Base-by-base conservation (phyloP, 2,888 invertebrate genomes). In the Lydus trimaculatus region DNA sequence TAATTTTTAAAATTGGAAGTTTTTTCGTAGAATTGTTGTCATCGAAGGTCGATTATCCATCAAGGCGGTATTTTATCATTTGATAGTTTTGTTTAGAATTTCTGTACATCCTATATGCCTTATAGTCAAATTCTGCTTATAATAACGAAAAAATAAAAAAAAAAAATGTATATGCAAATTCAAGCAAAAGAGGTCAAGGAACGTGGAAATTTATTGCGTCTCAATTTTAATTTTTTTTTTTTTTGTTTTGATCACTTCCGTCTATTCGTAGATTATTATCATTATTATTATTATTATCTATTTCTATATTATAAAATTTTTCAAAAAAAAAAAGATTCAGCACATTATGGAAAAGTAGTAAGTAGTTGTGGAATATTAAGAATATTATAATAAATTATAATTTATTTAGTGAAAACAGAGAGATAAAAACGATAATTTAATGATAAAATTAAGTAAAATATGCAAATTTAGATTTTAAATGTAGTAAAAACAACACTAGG, bases 121-220 rank as follows among this genome's bases (percentile, higher is more conserved):
- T 1, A 28, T 56, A 2, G 20, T 56, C 15, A 15, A 15, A 28
- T 56, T 25, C n/a, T 56, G 56, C 56, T 56, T 56, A 56, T 56
- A 28, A 20, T 43, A n/a, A 43, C 6, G 39, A 39, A 13, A 3
- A 8, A 52, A 28, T 28, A 28, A 56, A 28, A 28, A 8, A 52
- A 28, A 56, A 28, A 56, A 28, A 28, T 20, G 15, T 56, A 6
- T 56, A 56, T 56, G 56, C 56, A 56, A 56, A 56, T 56, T 56
- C 28, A n/a, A 7, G 28, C 8, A 28, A 56, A 56, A 56, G 56
- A 28, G 56, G 56, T 56, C 56, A 56, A 28, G 56, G 56, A 56
- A 56, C 56, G 56, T 56, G 56, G 25, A 56, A 28, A 56, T 56
- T 56, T 56, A 56, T 56, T 56, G 15, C 56, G 56, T 28, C 56